phyloP scores from a whole-genome alignment of 2,888 invertebrate species.

The Macaria notata region DNA sequence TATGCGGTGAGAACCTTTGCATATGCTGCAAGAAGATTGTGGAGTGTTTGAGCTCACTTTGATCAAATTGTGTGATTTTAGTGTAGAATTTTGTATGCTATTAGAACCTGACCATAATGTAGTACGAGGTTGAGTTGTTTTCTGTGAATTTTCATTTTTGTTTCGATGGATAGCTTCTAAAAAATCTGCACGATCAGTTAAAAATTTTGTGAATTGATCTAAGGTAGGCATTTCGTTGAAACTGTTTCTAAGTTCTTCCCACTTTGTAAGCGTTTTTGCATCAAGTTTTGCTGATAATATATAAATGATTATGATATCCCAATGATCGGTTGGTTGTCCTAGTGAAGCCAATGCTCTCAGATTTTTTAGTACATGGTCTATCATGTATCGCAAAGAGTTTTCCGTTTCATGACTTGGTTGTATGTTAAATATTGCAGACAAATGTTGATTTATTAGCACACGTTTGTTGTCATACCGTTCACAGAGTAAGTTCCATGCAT shows the following conservation, averaged over 20 bases:
- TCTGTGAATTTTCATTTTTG: too few species aligned
- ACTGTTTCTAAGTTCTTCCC: not conserved
- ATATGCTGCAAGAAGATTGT: too few species aligned
- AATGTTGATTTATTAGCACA: too few species aligned
- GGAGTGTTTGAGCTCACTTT: too few species aligned
- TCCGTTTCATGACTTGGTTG: not conserved
- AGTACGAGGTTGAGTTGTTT: too few species aligned
- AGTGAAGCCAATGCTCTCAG: not conserved
- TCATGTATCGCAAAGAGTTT: not conserved
- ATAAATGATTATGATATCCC: not conserved
- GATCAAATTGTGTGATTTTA: too few species aligned
- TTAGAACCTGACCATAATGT: too few species aligned
- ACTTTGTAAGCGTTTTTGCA: not conserved
- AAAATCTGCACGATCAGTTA: constrained; percentile 34
- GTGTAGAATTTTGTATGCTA: too few species aligned
- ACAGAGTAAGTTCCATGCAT: not conserved
- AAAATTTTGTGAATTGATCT: constrained; percentile 32
- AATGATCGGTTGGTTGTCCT: not conserved
- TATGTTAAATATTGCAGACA: not conserved
- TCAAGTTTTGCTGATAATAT: not conserved
- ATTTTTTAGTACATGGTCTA: not conserved
- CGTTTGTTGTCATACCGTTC: not conserved
- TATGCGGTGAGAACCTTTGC: too few species aligned
- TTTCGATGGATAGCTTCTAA: constrained; percentile 30
- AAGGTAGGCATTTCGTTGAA: constrained; percentile 25